Base-by-base conservation (phyloP, 2,797 vertebrate species). In the Argyrosomus regius region DNA sequence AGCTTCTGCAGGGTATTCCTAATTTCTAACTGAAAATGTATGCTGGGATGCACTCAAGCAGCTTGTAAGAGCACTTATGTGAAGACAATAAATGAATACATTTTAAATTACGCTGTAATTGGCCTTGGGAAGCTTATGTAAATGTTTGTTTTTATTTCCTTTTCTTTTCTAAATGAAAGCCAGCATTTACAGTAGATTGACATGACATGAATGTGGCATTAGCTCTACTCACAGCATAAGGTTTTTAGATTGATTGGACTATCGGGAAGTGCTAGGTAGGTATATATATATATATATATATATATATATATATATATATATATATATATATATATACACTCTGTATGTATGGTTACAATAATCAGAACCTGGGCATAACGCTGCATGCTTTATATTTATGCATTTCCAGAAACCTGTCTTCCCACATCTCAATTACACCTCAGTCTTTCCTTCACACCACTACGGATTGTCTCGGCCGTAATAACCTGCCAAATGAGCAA, bases 401-500 rank as follows among this genome's bases (percentile, higher is more conserved):
- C 26, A 35, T 85, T 82, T 81, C 50, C 43, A 72, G 80, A 66
- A 80, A 28, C 22, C 46, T 69, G 28, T 46, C 77, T 63, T 17
- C 24, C 18, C 22, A 73, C 57, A 82, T 75, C 75, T 82, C 75
- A 87, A 72, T 75, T 73, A 75, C 74, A 58, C 35, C 58, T 74
- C 56, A 48, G 63, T 70, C 57, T 68, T 75, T 76, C 62, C 72
- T 66, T 80, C 75, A 61, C 67, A 73, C 63, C 81, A 70, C 79
- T 86, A 67, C 59, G 77, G 78, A 57, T 83, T 80, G 80, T 78
- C 66, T 83, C 6, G 3, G 79, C 78, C 74, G 26, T 85, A 88
- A 91, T 75, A 78, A 57, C 56, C 77, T 77, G 77, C 72, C 78
- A 86, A 87, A 86, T 75, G 83, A 91, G 82, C 81, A 57, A 57